Base-by-base conservation (phyloP, 2,888 invertebrate genomes). In the Epirrita christyi region DNA sequence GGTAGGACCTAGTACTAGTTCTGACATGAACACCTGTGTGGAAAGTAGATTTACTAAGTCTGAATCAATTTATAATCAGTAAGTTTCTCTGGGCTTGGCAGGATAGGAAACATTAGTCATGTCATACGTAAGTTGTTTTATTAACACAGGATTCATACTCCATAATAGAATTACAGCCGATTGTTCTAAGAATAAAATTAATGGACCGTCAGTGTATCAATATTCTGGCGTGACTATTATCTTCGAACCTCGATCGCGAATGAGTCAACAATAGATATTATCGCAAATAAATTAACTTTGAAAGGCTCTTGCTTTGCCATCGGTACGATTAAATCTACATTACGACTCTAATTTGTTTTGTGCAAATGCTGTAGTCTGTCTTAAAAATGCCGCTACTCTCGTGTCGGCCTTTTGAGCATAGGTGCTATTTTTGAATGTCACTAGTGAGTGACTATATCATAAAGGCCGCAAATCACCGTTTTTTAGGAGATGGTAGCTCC, bases 341-440 rank as follows among this genome's bases (percentile, higher is more conserved):
- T 59, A 65, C 62, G 56, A 67, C 67, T 67, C 67, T 68, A 61
- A 68, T 62, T 69, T 67, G 61, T 70, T 71, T 63, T 68, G 59
- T 67, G 64, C 59, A 54, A 62, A 72, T 73, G 71, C 59, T 70
- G 59, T n/a, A 69, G 71, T 76, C 65, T 57, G 77, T 66, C 76
- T 75, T 73, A 73, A 75, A 78, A 78, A 73, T 67, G 73, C 64
- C 72, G 68, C 52, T 52, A 57, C 51, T 59, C 43, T 43, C 61
- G 68, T 59, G 66, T 54, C 65, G 63, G 66, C 38, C 43, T 47
- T 43, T 46, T 65, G 68, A 65, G 68, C 67, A 63, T 66, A 38
- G 10, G 6, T n/a, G n/a, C 67, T n/a, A n/a, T n/a, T n/a, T n/a
- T n/a, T n/a, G n/a, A n/a, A n/a, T n/a, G n/a, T n/a, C n/a, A n/a